Evolutionary conservation across 2,888 invertebrate species (phyloP), one percentile per base, ranked within the genome.

Genomic region (Arge pagana): DNA sequence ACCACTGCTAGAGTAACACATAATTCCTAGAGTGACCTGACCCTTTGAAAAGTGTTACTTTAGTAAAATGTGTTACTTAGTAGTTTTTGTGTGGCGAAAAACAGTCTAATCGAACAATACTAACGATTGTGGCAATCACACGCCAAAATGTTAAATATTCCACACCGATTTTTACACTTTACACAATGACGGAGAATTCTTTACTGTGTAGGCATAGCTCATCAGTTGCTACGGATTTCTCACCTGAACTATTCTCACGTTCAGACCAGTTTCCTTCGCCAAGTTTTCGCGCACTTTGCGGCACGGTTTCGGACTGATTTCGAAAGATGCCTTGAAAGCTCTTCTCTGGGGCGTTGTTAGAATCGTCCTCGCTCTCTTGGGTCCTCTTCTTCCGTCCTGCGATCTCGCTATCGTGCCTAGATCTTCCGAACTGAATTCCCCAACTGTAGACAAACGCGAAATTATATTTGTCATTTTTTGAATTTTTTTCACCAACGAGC

Each of bases 271-370:
- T 71, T 99, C 98, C 77, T 98, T 97, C 10, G 99, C 99, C 58
- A 99, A 81, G 0, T 96, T 95, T 77, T 99, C 99, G 30, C 98
- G 85, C 0, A 97, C 96, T 81, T 98, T 98, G 62, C 97, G 83
- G 70, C 96, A 97, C 0, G 97, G 97, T 71, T 98, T 98, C 7
- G 97, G 96, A 65, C 96, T 93, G 65, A 96, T 90, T 82, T 99
- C 98, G 75, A 99, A 99, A 0, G 97, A 96, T 7, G 94, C 93
- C 79, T 98, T 99, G 79, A 99, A 99, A 72, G 98, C 97, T 61
- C 97, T 85, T 58, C 99, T 82, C 76, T 99, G 99, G 13, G 94
- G 93, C 13, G 97, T 97, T 3, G 98, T 99, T 13, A 99, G 83
- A 59, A 99, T 99, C 4, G 99, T 99, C 57, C 99, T 81, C 0